These are phyloP conservation scores for Rhodophaea formosa DNA, from an alignment of 2,888 invertebrate species.

Conservation along the genomic window DNA sequence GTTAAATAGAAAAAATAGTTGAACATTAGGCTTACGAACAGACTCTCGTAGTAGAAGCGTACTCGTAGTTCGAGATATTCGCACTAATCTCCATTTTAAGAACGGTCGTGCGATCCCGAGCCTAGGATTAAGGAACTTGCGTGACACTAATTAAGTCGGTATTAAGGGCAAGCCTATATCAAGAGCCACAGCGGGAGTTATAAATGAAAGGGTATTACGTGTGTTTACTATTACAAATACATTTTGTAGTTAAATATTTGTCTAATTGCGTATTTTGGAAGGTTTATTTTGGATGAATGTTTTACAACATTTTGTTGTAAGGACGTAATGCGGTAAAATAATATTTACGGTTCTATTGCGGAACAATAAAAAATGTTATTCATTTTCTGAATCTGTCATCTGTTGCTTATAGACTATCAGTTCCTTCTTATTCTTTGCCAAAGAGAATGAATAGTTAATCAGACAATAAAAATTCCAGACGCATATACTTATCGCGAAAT, in stretches of 20 bases:
- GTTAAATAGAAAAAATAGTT: slow-evolving; percentile 29
- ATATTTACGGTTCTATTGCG: neutral
- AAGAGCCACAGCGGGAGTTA: slow-evolving; percentile 75
- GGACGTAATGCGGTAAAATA: neutral
- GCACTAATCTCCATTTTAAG: slow-evolving; percentile 80
- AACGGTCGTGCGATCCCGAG: slow-evolving; percentile 76
- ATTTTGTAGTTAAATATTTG: slow-evolving; percentile 40
- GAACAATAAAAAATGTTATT: too few relatives aligned
- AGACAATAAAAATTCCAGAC: neutral
- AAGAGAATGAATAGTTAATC: neutral
- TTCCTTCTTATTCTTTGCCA: neutral
- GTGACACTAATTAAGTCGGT: slow-evolving; percentile 81
- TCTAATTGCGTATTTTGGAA: slow-evolving; percentile 22
- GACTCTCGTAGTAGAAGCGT: slow-evolving; percentile 39
- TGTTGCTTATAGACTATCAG: too few relatives aligned
- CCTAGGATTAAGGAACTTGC: slow-evolving; percentile 80
- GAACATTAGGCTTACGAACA: slow-evolving; percentile 65
- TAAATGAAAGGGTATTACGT: slow-evolving; percentile 78
- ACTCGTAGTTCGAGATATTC: slow-evolving; percentile 74
- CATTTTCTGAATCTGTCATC: too few relatives aligned
- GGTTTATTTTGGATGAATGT: slow-evolving; percentile 22
- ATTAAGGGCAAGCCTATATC: slow-evolving; percentile 78
- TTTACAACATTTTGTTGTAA: neutral
- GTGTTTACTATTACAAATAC: slow-evolving; percentile 62
- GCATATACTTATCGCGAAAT: neutral